Base-by-base conservation (phyloP, 2,113 vertebrate genomes). In the Sminthopsis crassicaudata region DNA sequence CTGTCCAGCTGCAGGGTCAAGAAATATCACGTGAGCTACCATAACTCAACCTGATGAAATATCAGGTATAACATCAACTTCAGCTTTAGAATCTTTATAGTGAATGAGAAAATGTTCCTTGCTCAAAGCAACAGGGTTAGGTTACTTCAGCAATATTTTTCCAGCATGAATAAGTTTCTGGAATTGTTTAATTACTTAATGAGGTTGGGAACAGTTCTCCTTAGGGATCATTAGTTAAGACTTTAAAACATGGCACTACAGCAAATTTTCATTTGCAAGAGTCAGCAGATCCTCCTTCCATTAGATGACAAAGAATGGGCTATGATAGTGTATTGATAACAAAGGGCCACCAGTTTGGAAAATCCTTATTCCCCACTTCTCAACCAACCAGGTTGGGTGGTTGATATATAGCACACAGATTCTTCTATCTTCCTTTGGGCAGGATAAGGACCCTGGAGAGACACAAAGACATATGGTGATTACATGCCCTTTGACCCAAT, bases 151-250 rank as follows among this genome's bases (percentile, higher is more conserved):
- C 95, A 97, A 97, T 97, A 97, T 97, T 98, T 84, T 91, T 94
- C n/a, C 97, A 95, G 92, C n/a, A 90, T 92, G 95, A 95, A 89
- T 96, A 98, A 97, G 90, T 96, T 94, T 98, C 97, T 98, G 91
- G 93, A 98, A 97, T 92, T 98, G 97, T 97, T 97, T 98, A 97
- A 97, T 98, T 98, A 96, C 96, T 97, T 97, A 97, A 97, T 96
- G 95, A 97, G 95, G 92, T 11, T 95, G 93, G 95, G 97, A 98
- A 96, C 97, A 96, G 96, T 96, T 96, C 93, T 97, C 97, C 96
- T 90, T 97, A 96, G 93, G 97, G 96, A 96, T 97, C 90, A 93
- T 97, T 98, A 97, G 94, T 97, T 97, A 98, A 97, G 96, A 91
- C 97, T 97, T 96, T 95, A 97, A 97, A 97, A 97, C 84, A 89